Conservation (phyloP, 1,140 invertebrate genomes). For the Lordiphosa stackelbergi region DNA sequence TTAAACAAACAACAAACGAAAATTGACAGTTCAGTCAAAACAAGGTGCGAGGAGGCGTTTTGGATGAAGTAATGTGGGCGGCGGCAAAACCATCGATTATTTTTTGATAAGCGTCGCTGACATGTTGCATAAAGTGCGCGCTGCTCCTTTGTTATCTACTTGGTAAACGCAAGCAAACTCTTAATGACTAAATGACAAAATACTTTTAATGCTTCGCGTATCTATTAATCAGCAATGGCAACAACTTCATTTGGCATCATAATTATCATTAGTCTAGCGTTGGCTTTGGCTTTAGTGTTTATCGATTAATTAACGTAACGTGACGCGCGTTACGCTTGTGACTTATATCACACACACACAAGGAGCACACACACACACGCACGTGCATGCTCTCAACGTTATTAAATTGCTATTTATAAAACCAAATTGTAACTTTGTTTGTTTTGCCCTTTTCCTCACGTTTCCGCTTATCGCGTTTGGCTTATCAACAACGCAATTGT, state of each 20-base stretch:
- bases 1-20: constrained; percentile 58
- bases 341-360: constrained; percentile 50
- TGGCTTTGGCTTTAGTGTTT: constrained; percentile 18
- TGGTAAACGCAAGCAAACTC: neutral
- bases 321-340: constrained; percentile 58
- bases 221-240: constrained; percentile 56
- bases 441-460: constrained; percentile 19
- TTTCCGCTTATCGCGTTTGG: constrained; percentile 9
- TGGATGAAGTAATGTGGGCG: neutral
- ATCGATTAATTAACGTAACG: constrained; percentile 74
- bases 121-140: constrained; percentile 45
- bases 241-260: constrained; percentile 37
- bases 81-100: constrained; percentile 54
- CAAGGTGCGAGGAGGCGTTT: constrained; percentile 2
- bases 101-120: constrained; percentile 56
- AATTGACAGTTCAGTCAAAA: constrained; percentile 59
- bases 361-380: constrained; percentile 34
- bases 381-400: constrained; percentile 69
- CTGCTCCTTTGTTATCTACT: constrained; percentile 8
- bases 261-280: constrained; percentile 33
- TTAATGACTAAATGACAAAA: constrained; percentile 55
- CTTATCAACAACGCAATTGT: constrained; percentile 63
- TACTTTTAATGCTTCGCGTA: constrained; percentile 34
- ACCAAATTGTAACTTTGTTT: constrained; percentile 34
- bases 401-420: constrained; percentile 73